These are phyloP conservation scores for Ptychodera flava DNA, from an alignment of 35 echinoderm and acorn worm genomes.

Conservation along the genomic window DNA sequence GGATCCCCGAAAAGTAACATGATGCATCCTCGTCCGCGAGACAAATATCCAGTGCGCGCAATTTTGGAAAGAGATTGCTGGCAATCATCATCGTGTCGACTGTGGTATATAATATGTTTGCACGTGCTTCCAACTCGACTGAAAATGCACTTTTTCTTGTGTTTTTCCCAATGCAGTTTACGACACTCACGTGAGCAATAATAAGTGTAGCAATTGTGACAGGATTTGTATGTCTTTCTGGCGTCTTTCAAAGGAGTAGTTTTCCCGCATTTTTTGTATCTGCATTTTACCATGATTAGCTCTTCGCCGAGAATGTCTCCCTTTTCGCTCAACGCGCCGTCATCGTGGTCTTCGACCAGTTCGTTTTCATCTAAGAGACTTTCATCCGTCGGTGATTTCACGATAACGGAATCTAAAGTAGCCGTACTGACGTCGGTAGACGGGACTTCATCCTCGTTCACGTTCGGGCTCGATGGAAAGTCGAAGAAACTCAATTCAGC, in stretches of 20 bases:
- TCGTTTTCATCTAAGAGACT: not conserved
- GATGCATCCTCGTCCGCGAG: constrained; percentile 52
- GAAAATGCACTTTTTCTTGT: constrained; percentile 81
- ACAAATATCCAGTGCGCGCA: constrained; percentile 60
- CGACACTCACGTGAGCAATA: constrained; percentile 89
- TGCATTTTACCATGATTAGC: not conserved
- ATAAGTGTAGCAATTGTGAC: constrained; percentile 94
- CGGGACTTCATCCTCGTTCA: not conserved
- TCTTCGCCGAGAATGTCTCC: not conserved
- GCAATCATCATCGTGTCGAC: constrained; percentile 55
- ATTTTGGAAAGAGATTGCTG: constrained; percentile 56
- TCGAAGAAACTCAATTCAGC: not conserved
- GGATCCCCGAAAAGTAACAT: constrained; percentile 47
- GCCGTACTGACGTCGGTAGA: not conserved
- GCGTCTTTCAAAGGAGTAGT: constrained; percentile 47
- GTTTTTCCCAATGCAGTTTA: constrained; percentile 55
- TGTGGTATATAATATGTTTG: constrained; percentile 78
- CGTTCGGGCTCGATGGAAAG: not conserved
- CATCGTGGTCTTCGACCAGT: not conserved
- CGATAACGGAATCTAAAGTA: not conserved
- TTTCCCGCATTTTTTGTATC: constrained; percentile 6
- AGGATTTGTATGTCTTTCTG: constrained; percentile 75
- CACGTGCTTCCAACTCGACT: constrained; percentile 65
- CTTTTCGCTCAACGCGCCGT: not conserved
- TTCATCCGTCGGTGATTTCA: not conserved